Conservation (phyloP, 2,888 invertebrate species). For the Orthonychiurus folsomi region DNA sequence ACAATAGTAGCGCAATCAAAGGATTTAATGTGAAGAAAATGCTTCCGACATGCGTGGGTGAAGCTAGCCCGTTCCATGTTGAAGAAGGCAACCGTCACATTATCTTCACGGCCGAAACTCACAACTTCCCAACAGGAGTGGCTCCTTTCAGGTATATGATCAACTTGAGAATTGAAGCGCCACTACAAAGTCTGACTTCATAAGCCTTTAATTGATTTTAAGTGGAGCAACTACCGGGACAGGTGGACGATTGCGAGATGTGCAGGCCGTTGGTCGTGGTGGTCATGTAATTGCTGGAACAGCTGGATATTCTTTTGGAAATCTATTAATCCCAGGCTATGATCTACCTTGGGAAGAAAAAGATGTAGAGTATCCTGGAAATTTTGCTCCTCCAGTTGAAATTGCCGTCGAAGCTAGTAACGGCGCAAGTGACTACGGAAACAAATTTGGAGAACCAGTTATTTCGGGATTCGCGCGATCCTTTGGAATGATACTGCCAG, state of each 20-base stretch:
- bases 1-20: constrained; percentile 90
- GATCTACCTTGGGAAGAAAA: constrained; percentile 76
- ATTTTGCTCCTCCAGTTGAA: constrained; percentile 81
- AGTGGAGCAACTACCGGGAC: constrained; percentile 97
- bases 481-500: constrained; percentile 63
- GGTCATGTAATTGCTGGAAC: constrained; percentile 91
- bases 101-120: constrained; percentile 97
- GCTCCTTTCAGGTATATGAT: constrained; percentile 72
- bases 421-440: constrained; percentile 97
- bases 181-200: too few species aligned
- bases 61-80: constrained; percentile 52
- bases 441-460: constrained; percentile 97
- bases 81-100: constrained; percentile 64
- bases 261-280: constrained; percentile 89
- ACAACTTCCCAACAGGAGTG: constrained; percentile 96
- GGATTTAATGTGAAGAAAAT: constrained; percentile 67
- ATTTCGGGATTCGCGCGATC: constrained; percentile 83
- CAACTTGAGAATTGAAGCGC: too few species aligned
- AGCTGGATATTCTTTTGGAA: constrained; percentile 93
- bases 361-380: constrained; percentile 65
- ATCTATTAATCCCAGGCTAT: constrained; percentile 80
- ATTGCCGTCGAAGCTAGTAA: constrained; percentile 92
- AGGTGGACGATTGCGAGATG: constrained; percentile 88
- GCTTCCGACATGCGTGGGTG: constrained; percentile 58
- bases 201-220: too few species aligned